These are phyloP conservation scores for Apus apus DNA, from an alignment of 2,113 vertebrate genomes.

Conservation along the genomic window DNA sequence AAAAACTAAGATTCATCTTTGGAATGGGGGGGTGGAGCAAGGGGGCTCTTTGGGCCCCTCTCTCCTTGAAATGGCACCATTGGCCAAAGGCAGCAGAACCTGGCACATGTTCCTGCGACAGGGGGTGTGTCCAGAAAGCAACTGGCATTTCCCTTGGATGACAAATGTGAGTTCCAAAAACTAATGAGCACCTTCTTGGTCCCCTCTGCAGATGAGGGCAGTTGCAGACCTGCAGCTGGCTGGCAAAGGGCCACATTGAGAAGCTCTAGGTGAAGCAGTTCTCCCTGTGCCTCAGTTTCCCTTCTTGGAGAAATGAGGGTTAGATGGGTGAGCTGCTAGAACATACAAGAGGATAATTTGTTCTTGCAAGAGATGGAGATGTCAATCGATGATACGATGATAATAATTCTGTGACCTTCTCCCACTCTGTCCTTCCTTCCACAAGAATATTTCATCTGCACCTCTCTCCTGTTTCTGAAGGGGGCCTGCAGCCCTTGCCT, in stretches of 20 bases:
- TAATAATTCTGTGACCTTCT: rapidly evolving
- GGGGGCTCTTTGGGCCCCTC: background rate
- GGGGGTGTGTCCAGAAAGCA: rapidly evolving
- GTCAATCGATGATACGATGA: no score
- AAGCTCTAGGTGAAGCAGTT: rapidly evolving
- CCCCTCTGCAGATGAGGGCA: background rate
- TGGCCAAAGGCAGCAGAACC: background rate
- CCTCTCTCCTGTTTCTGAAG: no score
- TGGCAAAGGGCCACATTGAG: background rate
- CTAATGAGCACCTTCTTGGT: background rate
- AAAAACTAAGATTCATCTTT: background rate
- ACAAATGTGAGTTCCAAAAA: rapidly evolving
- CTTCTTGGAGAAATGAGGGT: background rate
- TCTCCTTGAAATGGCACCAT: rapidly evolving
- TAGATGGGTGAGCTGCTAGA: background rate
- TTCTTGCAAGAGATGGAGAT: rapidly evolving
- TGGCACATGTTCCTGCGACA: background rate
- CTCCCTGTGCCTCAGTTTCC: background rate
- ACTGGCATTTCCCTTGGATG: background rate
- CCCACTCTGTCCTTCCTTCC: background rate
- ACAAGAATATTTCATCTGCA: background rate
- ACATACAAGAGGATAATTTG: rapidly evolving
- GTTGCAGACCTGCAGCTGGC: background rate
- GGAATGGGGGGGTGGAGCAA: background rate
- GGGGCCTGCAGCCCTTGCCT: background rate